Evolutionary conservation across 2,888 invertebrate species (phyloP).

Genomic region (Drosophila anomelani): DNA sequence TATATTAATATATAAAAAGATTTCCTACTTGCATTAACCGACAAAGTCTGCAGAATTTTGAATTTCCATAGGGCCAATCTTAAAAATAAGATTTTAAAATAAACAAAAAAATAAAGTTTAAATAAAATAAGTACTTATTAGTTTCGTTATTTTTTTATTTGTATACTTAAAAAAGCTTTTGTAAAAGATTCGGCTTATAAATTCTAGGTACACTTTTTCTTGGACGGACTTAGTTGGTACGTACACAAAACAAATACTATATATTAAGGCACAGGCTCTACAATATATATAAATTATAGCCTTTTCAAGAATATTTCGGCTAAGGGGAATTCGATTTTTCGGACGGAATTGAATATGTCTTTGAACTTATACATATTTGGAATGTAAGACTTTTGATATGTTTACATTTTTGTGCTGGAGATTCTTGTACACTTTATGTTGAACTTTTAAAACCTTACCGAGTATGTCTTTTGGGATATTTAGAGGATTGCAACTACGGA

Average conservation of each 20-base stretch:
- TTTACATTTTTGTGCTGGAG: constrained; percentile 48
- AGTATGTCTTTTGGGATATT: constrained; percentile 8
- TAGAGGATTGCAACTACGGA: constrained; percentile 38
- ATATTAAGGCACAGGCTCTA: constrained; percentile 35
- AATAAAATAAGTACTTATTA: not conserved
- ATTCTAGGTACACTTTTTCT: constrained; percentile 30
- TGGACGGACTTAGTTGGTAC: constrained; percentile 43
- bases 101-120: not conserved
- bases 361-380: constrained; percentile 30
- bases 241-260: constrained; percentile 38
- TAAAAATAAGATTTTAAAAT: not conserved
- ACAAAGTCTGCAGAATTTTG: not conserved
- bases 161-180: constrained; percentile 35
- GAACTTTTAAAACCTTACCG: constrained; percentile 2
- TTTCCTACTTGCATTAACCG: no score
- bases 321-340: constrained; percentile 7
- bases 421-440: constrained; percentile 41
- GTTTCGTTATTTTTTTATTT: constrained; percentile 23
- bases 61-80: not conserved
- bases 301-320: constrained; percentile 13
- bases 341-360: constrained; percentile 13
- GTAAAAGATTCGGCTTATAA: constrained; percentile 32
- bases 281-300: constrained; percentile 12
- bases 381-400: constrained; percentile 45
- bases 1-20: no score